These are phyloP conservation scores for Equus quagga DNA, from an alignment of 2,113 vertebrate genomes.

Conservation along the genomic window DNA sequence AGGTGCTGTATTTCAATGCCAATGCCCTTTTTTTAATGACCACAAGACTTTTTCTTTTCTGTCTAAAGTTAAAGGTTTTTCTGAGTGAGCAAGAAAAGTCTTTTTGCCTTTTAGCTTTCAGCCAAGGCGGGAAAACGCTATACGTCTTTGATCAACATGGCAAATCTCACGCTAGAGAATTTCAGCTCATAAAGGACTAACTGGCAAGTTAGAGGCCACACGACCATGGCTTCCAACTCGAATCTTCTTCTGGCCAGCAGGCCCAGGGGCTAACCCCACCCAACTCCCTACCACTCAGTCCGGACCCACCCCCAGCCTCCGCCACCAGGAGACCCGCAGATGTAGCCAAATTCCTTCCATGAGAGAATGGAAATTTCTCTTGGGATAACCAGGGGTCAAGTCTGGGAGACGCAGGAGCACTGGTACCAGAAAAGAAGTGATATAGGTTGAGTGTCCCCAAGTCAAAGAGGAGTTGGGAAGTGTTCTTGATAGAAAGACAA, in stretches of 20 bases:
- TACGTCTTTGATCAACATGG: background rate
- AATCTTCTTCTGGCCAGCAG: background rate
- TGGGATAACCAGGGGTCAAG: background rate
- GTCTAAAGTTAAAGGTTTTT: background rate
- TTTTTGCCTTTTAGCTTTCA: constrained; percentile 1
- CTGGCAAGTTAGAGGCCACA: too few relatives aligned
- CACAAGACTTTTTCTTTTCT: background rate
- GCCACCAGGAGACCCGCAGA: background rate
- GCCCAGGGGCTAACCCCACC: background rate
- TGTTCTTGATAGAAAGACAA: background rate
- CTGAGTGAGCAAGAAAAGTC: background rate
- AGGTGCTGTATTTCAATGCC: background rate
- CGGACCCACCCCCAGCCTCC: background rate
- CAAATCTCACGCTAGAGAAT: background rate
- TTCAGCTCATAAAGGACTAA: background rate
- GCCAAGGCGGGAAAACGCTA: background rate
- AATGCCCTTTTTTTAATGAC: background rate
- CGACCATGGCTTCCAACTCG: background rate
- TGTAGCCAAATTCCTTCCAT: background rate
- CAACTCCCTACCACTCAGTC: too few relatives aligned
- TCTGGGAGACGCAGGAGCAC: background rate
- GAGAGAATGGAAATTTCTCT: background rate
- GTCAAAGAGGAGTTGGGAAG: background rate
- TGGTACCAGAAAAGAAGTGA: background rate
- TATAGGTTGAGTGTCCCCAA: background rate